phyloP scores from a whole-genome alignment of 2,113 vertebrate species.

The Cottus gobio region DNA sequence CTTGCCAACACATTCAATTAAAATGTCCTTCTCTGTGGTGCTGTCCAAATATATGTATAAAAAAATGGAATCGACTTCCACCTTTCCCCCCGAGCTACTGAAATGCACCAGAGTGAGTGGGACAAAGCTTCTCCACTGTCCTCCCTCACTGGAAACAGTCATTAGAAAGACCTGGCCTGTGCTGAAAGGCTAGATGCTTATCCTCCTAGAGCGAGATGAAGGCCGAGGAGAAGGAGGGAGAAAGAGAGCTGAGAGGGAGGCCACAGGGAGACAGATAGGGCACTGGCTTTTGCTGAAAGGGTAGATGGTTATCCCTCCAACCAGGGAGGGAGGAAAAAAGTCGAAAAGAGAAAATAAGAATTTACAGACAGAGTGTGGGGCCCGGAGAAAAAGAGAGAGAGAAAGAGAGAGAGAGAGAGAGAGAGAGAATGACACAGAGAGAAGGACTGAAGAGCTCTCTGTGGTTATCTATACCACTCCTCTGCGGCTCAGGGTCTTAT shows the following conservation, averaged over 20 bases:
- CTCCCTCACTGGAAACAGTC: slow-evolving; percentile 64
- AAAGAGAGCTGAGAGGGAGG: slow-evolving; percentile 34
- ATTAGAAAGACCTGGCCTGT: slow-evolving; percentile 69
- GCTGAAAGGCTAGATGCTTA: slow-evolving; percentile 77
- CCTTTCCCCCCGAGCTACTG: slow-evolving; percentile 15
- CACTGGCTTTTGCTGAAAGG: slow-evolving; percentile 61
- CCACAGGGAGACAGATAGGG: slow-evolving; percentile 57
- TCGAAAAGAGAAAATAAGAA: slow-evolving; percentile 28
- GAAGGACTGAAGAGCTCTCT: slow-evolving; percentile 10
- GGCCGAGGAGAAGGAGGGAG: slow-evolving; percentile 46
- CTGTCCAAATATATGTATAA: slow-evolving; percentile 30
- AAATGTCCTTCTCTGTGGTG: slow-evolving; percentile 20
- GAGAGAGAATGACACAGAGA: neutral
- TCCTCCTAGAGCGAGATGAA: slow-evolving; percentile 60
- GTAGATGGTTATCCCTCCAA: slow-evolving; percentile 62
- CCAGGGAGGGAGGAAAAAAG: slow-evolving; percentile 17
- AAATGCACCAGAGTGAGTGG: slow-evolving; percentile 24
- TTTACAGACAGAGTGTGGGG: slow-evolving; percentile 12
- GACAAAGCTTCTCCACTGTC: slow-evolving; percentile 70
- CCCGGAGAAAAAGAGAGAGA: neutral
- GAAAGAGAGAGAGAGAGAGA: slow-evolving; percentile 5
- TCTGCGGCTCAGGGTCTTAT: slow-evolving; percentile 17
- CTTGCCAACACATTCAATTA: slow-evolving; percentile 39
- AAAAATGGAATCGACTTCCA: slow-evolving; percentile 20
- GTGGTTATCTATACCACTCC: slow-evolving; percentile 31